Percentiles rank a stretch among this genome's conserved stretches.
Conservation (phyloP, 2,797 vertebrate genomes). For the Pseudochirops corinnae region DNA sequence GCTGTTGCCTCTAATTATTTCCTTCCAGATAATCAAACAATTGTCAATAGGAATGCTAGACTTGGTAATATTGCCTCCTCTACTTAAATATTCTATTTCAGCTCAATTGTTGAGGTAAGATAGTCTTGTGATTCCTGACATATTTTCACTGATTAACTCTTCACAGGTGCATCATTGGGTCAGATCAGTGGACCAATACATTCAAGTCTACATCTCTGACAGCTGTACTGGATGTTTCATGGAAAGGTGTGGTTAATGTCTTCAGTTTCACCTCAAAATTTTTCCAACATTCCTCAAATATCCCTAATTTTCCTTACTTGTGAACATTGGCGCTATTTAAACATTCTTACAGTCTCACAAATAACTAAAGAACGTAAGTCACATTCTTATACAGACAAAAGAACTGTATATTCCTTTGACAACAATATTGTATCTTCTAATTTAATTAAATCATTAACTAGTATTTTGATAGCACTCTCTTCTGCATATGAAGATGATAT, state of each 20-base stretch:
- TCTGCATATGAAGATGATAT: neutral
- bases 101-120: neutral
- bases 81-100: slow-evolving; percentile 12
- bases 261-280: neutral
- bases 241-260: neutral
- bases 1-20: neutral
- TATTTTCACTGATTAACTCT: slow-evolving; percentile 29
- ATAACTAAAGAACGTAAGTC: neutral
- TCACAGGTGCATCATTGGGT: neutral
- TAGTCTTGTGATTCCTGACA: neutral
- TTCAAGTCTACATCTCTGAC: neutral
- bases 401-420: neutral
- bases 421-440: neutral
- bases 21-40: slow-evolving; percentile 17
- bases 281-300: neutral
- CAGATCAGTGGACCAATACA: neutral
- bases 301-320: neutral
- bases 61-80: neutral
- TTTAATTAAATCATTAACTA: neutral
- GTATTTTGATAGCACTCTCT: neutral
- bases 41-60: neutral
- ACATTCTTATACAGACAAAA: neutral
- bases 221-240: neutral
- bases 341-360: neutral
- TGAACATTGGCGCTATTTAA: neutral